A percentile compares a stretch with the other conserved stretches of the same genome.
phyloP scores from a whole-genome alignment of 2,888 invertebrate species.

The Coenonympha glycerion region DNA sequence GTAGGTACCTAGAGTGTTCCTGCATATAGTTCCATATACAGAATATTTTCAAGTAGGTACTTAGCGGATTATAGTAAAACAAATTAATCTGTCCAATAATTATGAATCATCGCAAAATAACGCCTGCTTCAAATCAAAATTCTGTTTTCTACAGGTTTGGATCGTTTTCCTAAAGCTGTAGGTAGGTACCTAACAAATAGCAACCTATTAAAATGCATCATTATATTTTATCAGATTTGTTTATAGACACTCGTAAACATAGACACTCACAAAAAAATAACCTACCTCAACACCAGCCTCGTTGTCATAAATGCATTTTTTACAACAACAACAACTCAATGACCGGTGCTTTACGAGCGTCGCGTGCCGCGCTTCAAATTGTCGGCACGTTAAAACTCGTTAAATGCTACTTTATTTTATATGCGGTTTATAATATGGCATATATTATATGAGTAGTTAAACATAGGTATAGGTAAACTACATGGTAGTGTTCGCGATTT shows the following conservation, averaged over 20 bases:
- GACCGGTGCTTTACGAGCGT: slow-evolving; percentile 68
- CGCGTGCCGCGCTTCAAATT: slow-evolving; percentile 54
- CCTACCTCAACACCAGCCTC: slow-evolving; percentile 21
- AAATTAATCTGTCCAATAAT: too few species aligned
- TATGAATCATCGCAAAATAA: too few species aligned
- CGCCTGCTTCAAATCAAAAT: too few species aligned
- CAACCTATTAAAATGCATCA: background rate
- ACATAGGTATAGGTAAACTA: too few species aligned
- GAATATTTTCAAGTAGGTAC: too few species aligned
- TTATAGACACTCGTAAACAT: background rate
- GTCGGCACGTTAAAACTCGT: slow-evolving; percentile 25
- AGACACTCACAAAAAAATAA: slow-evolving; percentile 6
- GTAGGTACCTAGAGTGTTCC: too few species aligned
- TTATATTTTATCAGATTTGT: background rate
- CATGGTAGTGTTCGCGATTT: background rate
- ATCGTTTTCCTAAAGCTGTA: too few species aligned
- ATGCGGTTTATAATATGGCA: slow-evolving; percentile 10
- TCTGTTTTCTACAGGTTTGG: too few species aligned
- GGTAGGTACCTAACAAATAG: too few species aligned
- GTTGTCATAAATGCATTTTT: slow-evolving; percentile 21
- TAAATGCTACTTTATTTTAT: slow-evolving; percentile 23
- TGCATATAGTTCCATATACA: too few species aligned
- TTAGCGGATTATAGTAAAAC: too few species aligned
- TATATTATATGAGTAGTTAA: background rate
- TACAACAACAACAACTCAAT: slow-evolving; percentile 56